Evolutionary conservation across 2,113 vertebrate genomes (phyloP).

Genomic region (Ramphastos sulfuratus): DNA sequence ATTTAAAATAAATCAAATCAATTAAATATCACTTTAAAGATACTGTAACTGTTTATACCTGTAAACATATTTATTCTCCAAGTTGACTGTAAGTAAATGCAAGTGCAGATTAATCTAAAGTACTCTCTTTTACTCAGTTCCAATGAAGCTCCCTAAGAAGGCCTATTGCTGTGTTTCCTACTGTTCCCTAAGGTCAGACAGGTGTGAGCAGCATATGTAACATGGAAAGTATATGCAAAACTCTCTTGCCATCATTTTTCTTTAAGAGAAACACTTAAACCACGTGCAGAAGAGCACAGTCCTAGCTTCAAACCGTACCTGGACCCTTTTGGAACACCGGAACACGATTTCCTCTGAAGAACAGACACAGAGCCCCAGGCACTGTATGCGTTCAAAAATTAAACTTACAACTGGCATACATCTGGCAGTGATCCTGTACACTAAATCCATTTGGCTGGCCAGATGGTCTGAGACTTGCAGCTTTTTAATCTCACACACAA

Average conservation of each 20-base stretch:
- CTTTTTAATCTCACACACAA: constrained; percentile 86
- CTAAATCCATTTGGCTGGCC: constrained; percentile 83
- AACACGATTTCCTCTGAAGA: constrained; percentile 46
- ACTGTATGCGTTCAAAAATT: constrained; percentile 85
- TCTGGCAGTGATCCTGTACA: constrained; percentile 79
- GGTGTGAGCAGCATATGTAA: constrained; percentile 35
- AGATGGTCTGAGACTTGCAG: constrained; percentile 88
- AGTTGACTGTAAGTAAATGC: constrained; percentile 66
- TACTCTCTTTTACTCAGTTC: constrained; percentile 65
- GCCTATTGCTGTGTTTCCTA: constrained; percentile 31
- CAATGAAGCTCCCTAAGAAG: constrained; percentile 55
- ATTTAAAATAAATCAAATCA: constrained; percentile 53
- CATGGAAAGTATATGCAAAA: background rate
- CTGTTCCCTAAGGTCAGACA: constrained; percentile 45
- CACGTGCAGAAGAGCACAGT: background rate
- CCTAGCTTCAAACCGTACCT: background rate
- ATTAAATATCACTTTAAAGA: constrained; percentile 52
- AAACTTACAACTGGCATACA: constrained; percentile 86
- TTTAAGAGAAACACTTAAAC: constrained; percentile 27
- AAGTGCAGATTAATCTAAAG: constrained; percentile 65
- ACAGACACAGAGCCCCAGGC: constrained; percentile 77
- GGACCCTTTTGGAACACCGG: constrained; percentile 50
- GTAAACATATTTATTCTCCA: constrained; percentile 58
- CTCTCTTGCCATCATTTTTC: constrained; percentile 1
- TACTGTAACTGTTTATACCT: constrained; percentile 11